These are phyloP conservation scores for Sebastes hopkinsi DNA, from an alignment of 2,797 vertebrate genomes.

Conservation along the genomic window DNA sequence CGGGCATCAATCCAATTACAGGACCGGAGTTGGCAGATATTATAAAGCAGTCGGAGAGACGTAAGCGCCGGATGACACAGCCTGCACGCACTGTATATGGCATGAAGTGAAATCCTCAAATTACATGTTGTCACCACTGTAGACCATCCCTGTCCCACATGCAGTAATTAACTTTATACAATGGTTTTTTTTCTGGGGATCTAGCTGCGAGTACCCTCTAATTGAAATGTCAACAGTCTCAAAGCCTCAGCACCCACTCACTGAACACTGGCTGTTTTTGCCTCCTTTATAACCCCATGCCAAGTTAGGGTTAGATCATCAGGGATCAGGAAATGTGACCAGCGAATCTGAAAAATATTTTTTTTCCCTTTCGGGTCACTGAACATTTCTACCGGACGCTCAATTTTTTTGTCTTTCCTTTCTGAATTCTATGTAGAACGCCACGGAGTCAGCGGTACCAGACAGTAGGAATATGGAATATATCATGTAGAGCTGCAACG, in stretches of 20 bases:
- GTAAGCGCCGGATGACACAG: slow-evolving; percentile 59
- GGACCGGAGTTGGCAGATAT: slow-evolving; percentile 54
- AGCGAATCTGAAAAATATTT: neutral
- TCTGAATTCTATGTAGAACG: too few species aligned
- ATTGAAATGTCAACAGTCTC: slow-evolving; percentile 77
- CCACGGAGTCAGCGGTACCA: too few species aligned
- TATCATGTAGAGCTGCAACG: too few species aligned
- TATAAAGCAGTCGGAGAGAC: slow-evolving; percentile 53
- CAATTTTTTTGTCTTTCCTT: neutral
- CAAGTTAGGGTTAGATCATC: slow-evolving; percentile 16
- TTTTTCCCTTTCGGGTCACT: neutral
- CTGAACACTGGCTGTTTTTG: slow-evolving; percentile 17
- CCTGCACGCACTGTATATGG: slow-evolving; percentile 45
- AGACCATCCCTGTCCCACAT: slow-evolving; percentile 53
- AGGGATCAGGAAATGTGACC: slow-evolving; percentile 17
- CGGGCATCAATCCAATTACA: slow-evolving; percentile 60
- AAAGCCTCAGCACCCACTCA: slow-evolving; percentile 59
- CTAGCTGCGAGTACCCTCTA: slow-evolving; percentile 52
- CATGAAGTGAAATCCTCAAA: slow-evolving; percentile 66
- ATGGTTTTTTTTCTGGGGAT: slow-evolving; percentile 35
- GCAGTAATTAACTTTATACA: slow-evolving; percentile 69
- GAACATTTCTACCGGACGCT: neutral
- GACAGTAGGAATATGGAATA: too few species aligned
- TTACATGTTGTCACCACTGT: slow-evolving; percentile 70
- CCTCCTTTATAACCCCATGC: slow-evolving; percentile 7